Evolutionary conservation across 2,113 vertebrate genomes (phyloP).

Genomic region (Stegastes partitus): DNA sequence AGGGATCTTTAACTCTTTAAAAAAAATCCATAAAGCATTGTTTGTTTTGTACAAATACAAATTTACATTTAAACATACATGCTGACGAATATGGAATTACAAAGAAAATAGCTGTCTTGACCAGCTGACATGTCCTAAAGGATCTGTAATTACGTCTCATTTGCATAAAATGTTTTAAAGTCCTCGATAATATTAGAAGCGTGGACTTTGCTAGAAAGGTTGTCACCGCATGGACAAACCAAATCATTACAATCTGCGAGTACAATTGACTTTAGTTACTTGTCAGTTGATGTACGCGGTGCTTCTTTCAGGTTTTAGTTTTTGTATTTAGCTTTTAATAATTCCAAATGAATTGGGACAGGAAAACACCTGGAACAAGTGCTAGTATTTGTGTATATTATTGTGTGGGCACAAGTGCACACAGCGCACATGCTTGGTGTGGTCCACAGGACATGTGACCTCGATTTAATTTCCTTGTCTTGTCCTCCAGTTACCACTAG

Average conservation of each 20-base stretch:
- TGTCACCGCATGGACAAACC: neutral
- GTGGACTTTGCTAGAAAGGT: neutral
- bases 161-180: no score
- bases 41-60: no score
- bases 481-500: conserved; percentile 89
- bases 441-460: conserved; percentile 49
- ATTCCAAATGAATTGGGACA: neutral
- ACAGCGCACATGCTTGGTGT: conserved; percentile 1
- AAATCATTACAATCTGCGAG: no score
- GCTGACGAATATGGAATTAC: no score
- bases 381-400: neutral
- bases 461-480: conserved; percentile 80
- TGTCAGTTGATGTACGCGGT: neutral
- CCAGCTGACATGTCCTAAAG: no score
- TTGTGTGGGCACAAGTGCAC: neutral
- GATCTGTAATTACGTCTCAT: no score
- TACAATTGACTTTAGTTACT: no score
- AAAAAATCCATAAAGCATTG: no score
- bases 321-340: neutral
- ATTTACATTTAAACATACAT: no score
- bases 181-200: neutral
- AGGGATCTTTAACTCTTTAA: no score
- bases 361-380: neutral
- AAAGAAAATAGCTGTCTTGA: no score
- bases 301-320: neutral